These are phyloP conservation scores for Prionace glauca DNA, from an alignment of 2,797 vertebrate genomes.

Conservation along the genomic window DNA sequence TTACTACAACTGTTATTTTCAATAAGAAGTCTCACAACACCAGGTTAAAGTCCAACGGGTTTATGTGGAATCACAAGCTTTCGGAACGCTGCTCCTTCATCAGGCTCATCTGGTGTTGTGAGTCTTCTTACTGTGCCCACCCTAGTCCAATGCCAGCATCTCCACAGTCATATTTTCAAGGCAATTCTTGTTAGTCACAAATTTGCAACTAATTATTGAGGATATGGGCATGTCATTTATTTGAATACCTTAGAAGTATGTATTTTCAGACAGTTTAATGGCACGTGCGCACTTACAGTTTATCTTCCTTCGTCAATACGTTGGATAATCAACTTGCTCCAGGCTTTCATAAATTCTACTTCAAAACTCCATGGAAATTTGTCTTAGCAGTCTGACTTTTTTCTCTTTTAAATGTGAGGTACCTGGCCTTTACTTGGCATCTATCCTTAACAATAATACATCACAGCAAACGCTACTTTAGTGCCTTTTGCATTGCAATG, in stretches of 20 bases:
- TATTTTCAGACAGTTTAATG: too few relatives aligned
- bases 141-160: too few relatives aligned
- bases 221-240: background rate
- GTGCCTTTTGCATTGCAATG: background rate
- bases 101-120: too few relatives aligned
- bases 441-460: background rate
- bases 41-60: too few relatives aligned
- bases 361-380: background rate
- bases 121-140: too few relatives aligned
- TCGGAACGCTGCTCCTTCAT: too few relatives aligned
- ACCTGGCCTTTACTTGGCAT: background rate
- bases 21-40: too few relatives aligned
- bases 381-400: background rate
- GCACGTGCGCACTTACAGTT: background rate
- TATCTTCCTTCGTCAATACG: background rate
- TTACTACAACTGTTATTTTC: background rate
- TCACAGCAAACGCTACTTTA: background rate
- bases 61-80: too few relatives aligned
- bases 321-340: too few relatives aligned
- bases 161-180: background rate
- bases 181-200: background rate
- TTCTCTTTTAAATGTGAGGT: background rate
- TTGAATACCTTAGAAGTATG: background rate
- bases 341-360: too few relatives aligned
- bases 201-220: background rate